Base-by-base conservation (phyloP, 2,797 vertebrate species). In the Melanotaenia boesemani region DNA sequence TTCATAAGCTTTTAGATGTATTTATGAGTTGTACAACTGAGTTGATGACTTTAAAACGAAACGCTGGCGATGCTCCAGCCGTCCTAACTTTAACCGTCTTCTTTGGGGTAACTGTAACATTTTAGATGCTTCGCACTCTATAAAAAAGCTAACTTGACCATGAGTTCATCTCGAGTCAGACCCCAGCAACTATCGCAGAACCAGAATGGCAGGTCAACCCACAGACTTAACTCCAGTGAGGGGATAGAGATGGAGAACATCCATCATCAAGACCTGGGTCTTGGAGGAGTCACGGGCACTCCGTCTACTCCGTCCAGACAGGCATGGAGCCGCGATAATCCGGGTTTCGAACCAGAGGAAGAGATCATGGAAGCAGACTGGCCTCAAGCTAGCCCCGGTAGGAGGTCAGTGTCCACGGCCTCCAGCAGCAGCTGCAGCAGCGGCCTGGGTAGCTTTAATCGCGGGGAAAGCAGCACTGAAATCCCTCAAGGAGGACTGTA, bases 321-420 rank as follows among this genome's bases (percentile, higher is more conserved):
- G 83, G 97, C 97, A 0, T 98, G 97, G 97, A 98, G 97, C 84
- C 95, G 97, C 26, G 97, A 97, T 24, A 99, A 99, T 90, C 97
- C 97, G 0, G 97, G 96, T 1, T 99, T 98, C 59, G 97, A 99
- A 79, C 94, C 96, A 0, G 97, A 97, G 87, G 97, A 98, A 11
- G 97, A 96, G 46, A 94, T 96, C 80, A 94, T 97, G 92, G 95
- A 96, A 83, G 95, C 95, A 46, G 96, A 97, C 94, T 98, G 97
- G 97, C 95, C 95, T 68, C 94, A 95, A 0, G 96, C 95, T 85
- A 93, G 96, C 74, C 94, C 91, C 32, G 95, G 94, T 60, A 91
- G 90, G 79, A 94, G 82, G 81, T 96, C 89, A 15, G 94, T 87
- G 57, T 96, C 95, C 85, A 94, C 93, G 83, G 89, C 91, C 76